Base-by-base conservation (phyloP, 2,797 vertebrate genomes). In the Pelobates cultripes region DNA sequence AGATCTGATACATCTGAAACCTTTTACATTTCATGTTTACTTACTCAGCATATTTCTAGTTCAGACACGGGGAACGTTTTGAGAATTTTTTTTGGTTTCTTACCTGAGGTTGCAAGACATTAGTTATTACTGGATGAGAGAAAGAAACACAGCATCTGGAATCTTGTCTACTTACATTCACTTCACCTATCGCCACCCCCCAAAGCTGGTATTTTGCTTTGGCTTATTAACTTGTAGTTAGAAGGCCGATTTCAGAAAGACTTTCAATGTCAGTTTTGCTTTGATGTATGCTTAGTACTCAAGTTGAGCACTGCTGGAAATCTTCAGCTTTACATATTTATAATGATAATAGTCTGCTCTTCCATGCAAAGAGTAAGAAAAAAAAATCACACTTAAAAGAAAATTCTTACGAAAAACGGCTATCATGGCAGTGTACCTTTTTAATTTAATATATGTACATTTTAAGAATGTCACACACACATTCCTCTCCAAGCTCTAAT, bases 281-380 rank as follows among this genome's bases (percentile, higher is more conserved):
- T 83, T 83, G 81, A 83, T 70, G 77, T 83, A 42, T 70, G 66
- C 81, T 83, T 75, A 83, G 71, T 77, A 79, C 63, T 78, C 60
- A 47, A 83, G 53, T 73, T 83, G 63, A 45, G 70, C 76, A 7
- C 76, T 45, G 76, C 76, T 83, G 76, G 81, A 74, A 75, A 71
- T 79, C 64, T 15, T 83, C 76, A 74, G 76, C 81, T 83, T 83
- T 83, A 79, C 81, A 83, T 83, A 83, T 78, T 83, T 79, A 78
- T 78, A 83, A 70, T 78, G 76, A 78, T 83, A 83, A 78, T 79
- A n/a, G 51, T 83, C 76, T 75, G 43, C 55, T 79, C 57, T 53
- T 74, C 71, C 53, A 70, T 75, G 64, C 81, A 79, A 83, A 74
- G 64, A 70, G 67, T 57, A 12, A 57, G 13, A 15, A 57, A 53